Evolutionary conservation across 2,113 vertebrate genomes (phyloP), one percentile per base, ranked within the genome.

Genomic region (Myrmecobius fasciatus): DNA sequence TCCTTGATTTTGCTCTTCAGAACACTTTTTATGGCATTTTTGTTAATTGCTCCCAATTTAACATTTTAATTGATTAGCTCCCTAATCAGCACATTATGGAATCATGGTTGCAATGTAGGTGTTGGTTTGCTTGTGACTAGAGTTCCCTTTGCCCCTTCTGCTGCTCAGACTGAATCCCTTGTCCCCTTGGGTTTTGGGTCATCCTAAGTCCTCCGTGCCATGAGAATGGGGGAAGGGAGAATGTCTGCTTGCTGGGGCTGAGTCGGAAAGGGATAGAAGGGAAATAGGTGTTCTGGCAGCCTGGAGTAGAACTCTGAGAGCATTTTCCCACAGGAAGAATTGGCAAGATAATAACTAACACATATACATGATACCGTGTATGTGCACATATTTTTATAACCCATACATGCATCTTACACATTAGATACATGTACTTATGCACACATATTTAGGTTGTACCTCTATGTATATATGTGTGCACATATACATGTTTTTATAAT

Each of bases 1-100:
- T 60, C 11, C 89, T 52, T 91, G 46, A 25, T 47, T 49, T 91
- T 56, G 91, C 9, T 49, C 28, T 36, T 92, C 31, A 52, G 47
- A 93, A 94, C 52, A 52, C n/a, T 94, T 92, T 47, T 31, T 91
- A 75, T 90, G 67, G 43, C 67, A 43, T 83, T 43, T n/a, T 43
- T 43, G 67, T 22, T 83, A 83, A 83, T 83, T 22, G n/a, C 67
- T 43, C 67, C 67, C 67, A 83, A 7, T 43, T 83, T 43, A 83
- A 43, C 67, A 43, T 83, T 83, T 43, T 83, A 43, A 83, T 43
- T 83, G 43, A 24, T n/a, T 83, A 43, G 67, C 36, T 43, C 67
- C 36, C 67, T 22, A 43, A 43, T 83, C 67, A 83, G 67, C n/a
- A 22, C n/a, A 43, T 43, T 8, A 43, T 4, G 2, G 67, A 43